phyloP scores from a whole-genome alignment of 2,113 vertebrate species.

The Tragulus kanchil region DNA sequence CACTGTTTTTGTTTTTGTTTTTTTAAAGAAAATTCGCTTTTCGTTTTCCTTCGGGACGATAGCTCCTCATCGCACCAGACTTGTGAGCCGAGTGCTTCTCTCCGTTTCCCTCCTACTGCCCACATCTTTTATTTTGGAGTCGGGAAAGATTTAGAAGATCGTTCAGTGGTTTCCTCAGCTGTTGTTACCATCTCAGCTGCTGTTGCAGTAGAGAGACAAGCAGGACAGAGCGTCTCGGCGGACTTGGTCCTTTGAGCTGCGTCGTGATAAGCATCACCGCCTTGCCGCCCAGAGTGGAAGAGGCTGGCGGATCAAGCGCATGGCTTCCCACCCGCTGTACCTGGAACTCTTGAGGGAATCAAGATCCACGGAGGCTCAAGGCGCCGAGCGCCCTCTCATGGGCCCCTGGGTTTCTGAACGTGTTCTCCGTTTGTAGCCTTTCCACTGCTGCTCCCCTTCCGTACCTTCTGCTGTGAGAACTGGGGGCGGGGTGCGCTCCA shows the following conservation, averaged over 20 bases:
- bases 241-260: not conserved
- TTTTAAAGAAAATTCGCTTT: not conserved
- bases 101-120: not conserved
- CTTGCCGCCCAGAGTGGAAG: no score
- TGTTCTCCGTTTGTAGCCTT: not conserved
- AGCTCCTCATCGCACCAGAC: accelerated
- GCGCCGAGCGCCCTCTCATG: not conserved
- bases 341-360: not conserved
- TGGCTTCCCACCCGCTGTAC: not conserved
- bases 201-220: not conserved
- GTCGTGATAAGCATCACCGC: not conserved
- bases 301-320: not conserved
- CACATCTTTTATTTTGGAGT: not conserved
- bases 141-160: not conserved
- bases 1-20: no score
- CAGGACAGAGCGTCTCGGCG: not conserved
- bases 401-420: not conserved
- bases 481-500: not conserved
- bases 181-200: not conserved
- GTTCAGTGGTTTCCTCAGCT: not conserved
- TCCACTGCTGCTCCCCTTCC: accelerated
- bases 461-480: not conserved
- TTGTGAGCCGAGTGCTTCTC: not conserved
- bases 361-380: not conserved
- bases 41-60: not conserved